phyloP scores from a whole-genome alignment of 2,797 vertebrate species.

The Dromococcyx pavoninus region DNA sequence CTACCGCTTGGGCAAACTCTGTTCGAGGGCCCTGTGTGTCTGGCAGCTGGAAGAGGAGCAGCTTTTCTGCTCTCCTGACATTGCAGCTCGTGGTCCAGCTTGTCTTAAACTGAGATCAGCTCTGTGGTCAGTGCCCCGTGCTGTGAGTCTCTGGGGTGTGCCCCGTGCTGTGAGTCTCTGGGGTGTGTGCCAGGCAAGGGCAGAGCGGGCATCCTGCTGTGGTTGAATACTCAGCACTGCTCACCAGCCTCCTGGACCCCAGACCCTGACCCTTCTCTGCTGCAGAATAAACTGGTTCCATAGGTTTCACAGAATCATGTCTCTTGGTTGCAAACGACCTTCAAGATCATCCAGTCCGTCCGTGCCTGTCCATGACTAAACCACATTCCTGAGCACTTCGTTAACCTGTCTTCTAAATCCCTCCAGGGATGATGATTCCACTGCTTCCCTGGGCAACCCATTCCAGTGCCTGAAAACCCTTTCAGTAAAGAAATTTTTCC shows the following conservation, averaged over 20 bases:
- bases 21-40: fast-evolving
- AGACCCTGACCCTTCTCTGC: neutral
- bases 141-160: fast-evolving
- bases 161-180: fast-evolving
- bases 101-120: too few species aligned
- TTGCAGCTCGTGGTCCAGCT: neutral
- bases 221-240: too few species aligned
- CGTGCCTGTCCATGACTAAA: too few species aligned
- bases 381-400: too few species aligned
- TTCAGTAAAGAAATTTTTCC: too few species aligned
- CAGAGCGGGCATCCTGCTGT: neutral
- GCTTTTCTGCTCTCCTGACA: neutral
- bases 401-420: too few species aligned
- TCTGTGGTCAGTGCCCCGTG: neutral
- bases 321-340: too few species aligned
- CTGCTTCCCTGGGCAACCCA: too few species aligned
- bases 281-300: neutral
- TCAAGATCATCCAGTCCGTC: too few species aligned
- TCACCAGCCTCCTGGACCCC: neutral
- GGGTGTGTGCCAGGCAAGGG: too few species aligned
- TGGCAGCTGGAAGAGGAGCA: neutral
- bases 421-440: too few species aligned
- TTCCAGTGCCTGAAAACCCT: too few species aligned
- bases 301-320: neutral
- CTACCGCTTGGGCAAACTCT: neutral